phyloP scores from a whole-genome alignment of 1,140 invertebrate genomes.

The Leptinotarsa lineolata region DNA sequence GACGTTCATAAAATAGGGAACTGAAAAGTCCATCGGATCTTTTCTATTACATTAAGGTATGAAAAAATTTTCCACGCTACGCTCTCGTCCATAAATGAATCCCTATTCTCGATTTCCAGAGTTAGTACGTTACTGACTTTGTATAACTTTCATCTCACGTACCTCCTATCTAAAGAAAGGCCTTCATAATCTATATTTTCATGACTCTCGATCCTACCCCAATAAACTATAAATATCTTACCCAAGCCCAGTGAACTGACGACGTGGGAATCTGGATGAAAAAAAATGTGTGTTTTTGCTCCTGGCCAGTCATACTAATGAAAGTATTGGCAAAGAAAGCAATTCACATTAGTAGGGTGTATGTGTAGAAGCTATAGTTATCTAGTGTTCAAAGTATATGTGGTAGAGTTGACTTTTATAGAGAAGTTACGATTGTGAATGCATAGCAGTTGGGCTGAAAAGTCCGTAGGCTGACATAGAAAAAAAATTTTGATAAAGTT shows the following conservation, averaged over 20 bases:
- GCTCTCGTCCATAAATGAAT: background rate
- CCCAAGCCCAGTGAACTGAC: background rate
- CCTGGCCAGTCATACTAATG: background rate
- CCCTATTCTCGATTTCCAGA: background rate
- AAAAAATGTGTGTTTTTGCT: background rate
- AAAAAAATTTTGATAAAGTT: too few species aligned
- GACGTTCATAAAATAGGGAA: too few species aligned
- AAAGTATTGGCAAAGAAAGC: background rate
- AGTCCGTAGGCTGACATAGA: too few species aligned
- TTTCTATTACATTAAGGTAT: background rate
- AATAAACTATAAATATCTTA: background rate
- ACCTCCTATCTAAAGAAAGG: background rate
- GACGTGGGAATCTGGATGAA: background rate
- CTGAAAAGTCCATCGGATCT: too few species aligned
- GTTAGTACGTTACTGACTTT: background rate
- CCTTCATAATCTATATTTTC: slow-evolving; percentile 8
- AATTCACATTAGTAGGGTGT: background rate
- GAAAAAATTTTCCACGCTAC: background rate
- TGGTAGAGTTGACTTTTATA: too few species aligned
- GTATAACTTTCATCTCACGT: slow-evolving; percentile 5
- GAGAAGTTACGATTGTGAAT: too few species aligned
- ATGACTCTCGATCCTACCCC: slow-evolving; percentile 4
- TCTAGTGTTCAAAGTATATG: too few species aligned
- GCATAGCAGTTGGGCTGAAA: too few species aligned
- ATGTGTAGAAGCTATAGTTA: too few species aligned